phyloP scores from a whole-genome alignment of 2,888 invertebrate genomes.

The Andrena fulva region DNA sequence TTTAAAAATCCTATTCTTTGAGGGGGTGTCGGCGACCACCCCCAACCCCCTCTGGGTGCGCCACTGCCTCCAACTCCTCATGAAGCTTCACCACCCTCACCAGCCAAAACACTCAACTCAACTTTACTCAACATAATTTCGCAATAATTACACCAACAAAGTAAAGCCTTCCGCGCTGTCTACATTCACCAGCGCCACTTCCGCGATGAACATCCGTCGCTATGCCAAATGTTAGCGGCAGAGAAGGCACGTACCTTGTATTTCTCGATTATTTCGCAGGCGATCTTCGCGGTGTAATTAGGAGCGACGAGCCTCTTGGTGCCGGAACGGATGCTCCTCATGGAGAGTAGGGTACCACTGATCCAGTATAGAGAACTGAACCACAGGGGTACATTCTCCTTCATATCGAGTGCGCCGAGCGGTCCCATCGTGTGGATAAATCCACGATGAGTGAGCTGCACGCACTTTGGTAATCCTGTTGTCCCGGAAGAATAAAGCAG shows the following conservation, averaged over 20 bases:
- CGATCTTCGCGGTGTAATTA: conserved; percentile 69
- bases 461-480: conserved; percentile 79
- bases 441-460: conserved; percentile 71
- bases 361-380: conserved; percentile 79
- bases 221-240: too few species aligned
- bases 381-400: conserved; percentile 48
- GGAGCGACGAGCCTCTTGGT: conserved; percentile 69
- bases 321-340: conserved; percentile 46
- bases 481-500: conserved; percentile 81
- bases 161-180: too few species aligned
- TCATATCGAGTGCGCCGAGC: neutral
- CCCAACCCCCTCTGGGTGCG: too few species aligned
- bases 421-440: conserved; percentile 42
- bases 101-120: too few species aligned
- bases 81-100: too few species aligned
- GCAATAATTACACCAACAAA: too few species aligned
- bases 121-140: too few species aligned
- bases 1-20: too few species aligned
- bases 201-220: too few species aligned
- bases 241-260: conserved; percentile 70
- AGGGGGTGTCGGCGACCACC: too few species aligned
- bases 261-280: conserved; percentile 76
- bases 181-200: too few species aligned
- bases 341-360: conserved; percentile 68
- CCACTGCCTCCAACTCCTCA: too few species aligned